These are phyloP conservation scores for Hirundo rustica DNA, from an alignment of 2,797 vertebrate species.

Conservation along the genomic window DNA sequence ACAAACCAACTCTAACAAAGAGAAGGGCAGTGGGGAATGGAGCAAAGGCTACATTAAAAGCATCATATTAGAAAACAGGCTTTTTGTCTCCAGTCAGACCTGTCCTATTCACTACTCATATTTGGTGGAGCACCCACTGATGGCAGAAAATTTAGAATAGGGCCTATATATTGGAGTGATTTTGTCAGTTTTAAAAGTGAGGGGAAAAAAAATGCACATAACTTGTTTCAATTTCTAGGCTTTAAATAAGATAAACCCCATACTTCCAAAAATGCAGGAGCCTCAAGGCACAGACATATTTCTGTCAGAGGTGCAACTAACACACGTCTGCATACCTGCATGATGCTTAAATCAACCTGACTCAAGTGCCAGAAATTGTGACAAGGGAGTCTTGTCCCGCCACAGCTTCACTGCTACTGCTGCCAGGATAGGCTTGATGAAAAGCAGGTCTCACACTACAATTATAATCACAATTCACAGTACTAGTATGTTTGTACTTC, in stretches of 20 bases:
- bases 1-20: background rate
- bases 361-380: background rate
- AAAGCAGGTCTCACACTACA: background rate
- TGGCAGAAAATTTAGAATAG: background rate
- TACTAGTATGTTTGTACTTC: background rate
- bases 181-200: background rate
- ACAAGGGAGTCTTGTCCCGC: background rate
- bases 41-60: background rate
- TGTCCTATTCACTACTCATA: accelerated
- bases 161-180: background rate
- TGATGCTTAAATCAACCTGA: background rate
- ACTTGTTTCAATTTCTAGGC: background rate
- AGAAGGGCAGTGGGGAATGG: background rate
- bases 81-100: background rate
- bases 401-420: background rate
- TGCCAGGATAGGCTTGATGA: background rate
- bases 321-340: background rate
- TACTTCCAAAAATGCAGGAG: background rate
- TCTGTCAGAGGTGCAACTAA: constrained; percentile 6
- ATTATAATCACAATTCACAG: background rate
- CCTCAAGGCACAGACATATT: constrained; percentile 9
- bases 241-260: constrained; percentile 15
- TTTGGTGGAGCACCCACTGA: background rate
- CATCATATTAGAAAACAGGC: background rate
- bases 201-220: background rate